phyloP scores from a whole-genome alignment of 2,113 vertebrate species.

The Montifringilla adamsi region DNA sequence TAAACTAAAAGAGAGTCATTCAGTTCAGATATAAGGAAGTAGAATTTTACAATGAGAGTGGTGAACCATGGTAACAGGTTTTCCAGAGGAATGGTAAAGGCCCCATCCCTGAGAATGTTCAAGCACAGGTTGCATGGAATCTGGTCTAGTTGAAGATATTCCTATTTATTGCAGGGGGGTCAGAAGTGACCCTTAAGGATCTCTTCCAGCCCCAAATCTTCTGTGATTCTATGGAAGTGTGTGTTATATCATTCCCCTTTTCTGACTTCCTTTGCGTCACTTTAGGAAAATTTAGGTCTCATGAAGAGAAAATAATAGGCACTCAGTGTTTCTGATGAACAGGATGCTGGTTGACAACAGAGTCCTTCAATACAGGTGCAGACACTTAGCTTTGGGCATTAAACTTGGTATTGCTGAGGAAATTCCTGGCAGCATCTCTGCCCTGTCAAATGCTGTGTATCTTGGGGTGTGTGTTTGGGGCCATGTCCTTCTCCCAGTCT shows the following conservation, averaged over 20 bases:
- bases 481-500: background rate
- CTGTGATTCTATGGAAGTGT: background rate
- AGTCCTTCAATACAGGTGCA: background rate
- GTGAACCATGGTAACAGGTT: background rate
- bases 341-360: background rate
- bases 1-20: background rate
- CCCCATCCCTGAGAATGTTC: background rate
- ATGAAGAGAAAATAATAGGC: background rate
- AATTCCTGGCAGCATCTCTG: background rate
- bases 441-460: background rate
- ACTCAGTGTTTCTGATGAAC: background rate
- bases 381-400: background rate
- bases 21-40: background rate
- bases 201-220: background rate
- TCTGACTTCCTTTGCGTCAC: background rate
- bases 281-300: background rate
- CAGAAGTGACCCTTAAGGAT: background rate
- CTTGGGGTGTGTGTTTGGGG: background rate
- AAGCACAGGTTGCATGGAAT: background rate
- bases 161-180: background rate
- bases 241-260: fast-evolving
- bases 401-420: background rate
- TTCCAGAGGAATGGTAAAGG: background rate
- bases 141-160: background rate
- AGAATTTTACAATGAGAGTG: background rate